Evolutionary conservation across 2,888 invertebrate genomes (phyloP), one percentile per base, ranked within the genome.

Genomic region (Agrilus cyanescens): DNA sequence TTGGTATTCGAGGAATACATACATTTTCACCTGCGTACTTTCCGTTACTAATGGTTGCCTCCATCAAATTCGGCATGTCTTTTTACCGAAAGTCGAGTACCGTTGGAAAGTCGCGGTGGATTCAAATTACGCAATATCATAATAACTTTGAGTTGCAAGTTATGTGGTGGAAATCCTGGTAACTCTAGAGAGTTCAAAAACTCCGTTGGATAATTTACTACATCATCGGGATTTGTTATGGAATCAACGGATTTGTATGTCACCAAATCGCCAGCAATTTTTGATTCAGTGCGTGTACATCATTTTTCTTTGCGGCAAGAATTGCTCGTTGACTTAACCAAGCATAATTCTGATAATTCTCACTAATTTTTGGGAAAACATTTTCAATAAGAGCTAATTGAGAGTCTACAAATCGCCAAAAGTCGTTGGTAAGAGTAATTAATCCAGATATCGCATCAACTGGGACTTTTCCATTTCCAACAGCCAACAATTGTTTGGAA

Each of bases 261-360:
- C 12, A n/a, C 39, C n/a, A 40, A 18, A 15, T 50, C 37, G 32
- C 49, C 49, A 35, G 47, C 44, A 38, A 50, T 39, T 40, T 15
- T 32, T 15, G 34, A 29, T 51, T 50, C 13, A 51, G 29, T n/a
- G 37, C 42, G 35, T 56, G 34, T 33, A 57, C 58, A 45, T 56
- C 57, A 12, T 52, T 47, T 47, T 58, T 60, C 51, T 56, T 58
- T 41, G 60, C 53, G 18, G 57, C 56, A 36, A 60, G 56, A 52
- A 63, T 61, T 5, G 56, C 56, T 46, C 51, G 45, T 46, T 47
- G 45, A 36, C 48, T 43, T 32, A 57, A 14, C 51, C 50, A 58
- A 41, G 41, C 43, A 46, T 51, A 46, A 44, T 57, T 50, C 47
- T 49, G 50, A 45, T 50, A 52, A 44, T 57, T 56, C 37, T 42